Evolutionary conservation across 2,113 vertebrate genomes (phyloP), one percentile per base, ranked within the genome.

Genomic region (Murina feae): DNA sequence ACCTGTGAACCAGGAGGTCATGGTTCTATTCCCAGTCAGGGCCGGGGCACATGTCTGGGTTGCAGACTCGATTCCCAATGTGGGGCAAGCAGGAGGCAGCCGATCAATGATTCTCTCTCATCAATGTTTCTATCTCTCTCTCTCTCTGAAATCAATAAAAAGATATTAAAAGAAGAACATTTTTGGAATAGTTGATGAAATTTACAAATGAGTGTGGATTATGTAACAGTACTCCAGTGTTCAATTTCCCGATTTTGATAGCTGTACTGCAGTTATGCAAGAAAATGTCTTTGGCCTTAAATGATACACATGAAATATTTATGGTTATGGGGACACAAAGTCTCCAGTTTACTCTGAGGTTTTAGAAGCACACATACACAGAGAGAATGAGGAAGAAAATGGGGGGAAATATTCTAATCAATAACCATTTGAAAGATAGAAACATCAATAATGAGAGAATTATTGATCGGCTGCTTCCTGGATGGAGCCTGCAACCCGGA

Each of bases 221-320:
- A 68, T 17, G 30, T 66, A 68, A 42, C 17, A 53, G 39, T 66
- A 28, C 23, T 76, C 2, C 9, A 28, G 2, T 58, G 53, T 37
- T 74, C 30, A 32, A 25, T 69, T 55, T 91, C 51, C 49, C 55
- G 84, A 86, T 39, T 85, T 81, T 9, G 6, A 37, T 84, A 72
- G 23, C 53, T 65, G 16, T 80, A 25, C 68, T 71, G 55, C 60
- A 58, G 79, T 42, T 44, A 53, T 75, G 68, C 68, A 81, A 86
- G 42, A 78, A 32, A 82, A 91, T 35, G 28, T n/a, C 47, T 68
- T 51, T 68, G 69, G 65, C 87, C 42, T 91, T 90, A 87, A 93
- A 88, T 89, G 42, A 92, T 49, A 42, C 5, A 71, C 74, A 63
- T 63, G 79, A 76, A 89, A 91, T 89, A 95, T 55, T 81, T 89